Base-by-base conservation (phyloP, 1,140 invertebrate species). In the Heliconius eleuchia region DNA sequence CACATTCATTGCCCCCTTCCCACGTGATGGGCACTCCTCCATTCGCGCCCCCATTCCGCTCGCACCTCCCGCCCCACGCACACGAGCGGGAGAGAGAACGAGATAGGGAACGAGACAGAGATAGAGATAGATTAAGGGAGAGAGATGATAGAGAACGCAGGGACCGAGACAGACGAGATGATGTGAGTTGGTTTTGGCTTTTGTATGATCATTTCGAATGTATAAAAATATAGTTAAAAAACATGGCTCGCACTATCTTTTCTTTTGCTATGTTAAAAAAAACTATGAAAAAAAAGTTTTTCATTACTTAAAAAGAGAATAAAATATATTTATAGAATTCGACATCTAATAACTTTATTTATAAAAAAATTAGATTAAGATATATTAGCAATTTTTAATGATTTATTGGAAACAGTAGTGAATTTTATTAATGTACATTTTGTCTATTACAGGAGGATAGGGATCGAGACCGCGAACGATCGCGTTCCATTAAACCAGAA, bases 401-500 rank as follows among this genome's bases (percentile, higher is more conserved):
- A 46, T 52, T 52, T 52, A 6, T 52, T 52, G 16, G 50, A 52
- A 52, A 19, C 19, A 2, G 50, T 52, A 52, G 52, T 16, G n/a
- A n/a, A 19, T 19, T 55, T 55, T 19, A 8, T n/a, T 11, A 57
- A 57, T 57, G 2, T 57, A 9, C 1, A 57, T 23, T 57, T 55
- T 57, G 0, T 57, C 76, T 74, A 46, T n/a, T 84, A 9, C 79
- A 91, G 90, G 90, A 93, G 73, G 92, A 92, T 13, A 90, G 92
- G 80, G 92, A 94, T 19, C 83, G 92, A 77, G 94, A 95, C 16
- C 88, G 94, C 6, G 94, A 95, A 50, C 88, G 94, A 23, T 95
- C 94, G 7, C 85, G 94, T 8, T 95, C 94, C 9, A 94, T 91
- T 27, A 95, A 95, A 80, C 94, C 94, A 3, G 94, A 94, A 11